Evolutionary conservation across 2,113 vertebrate species (phyloP).

Genomic region (Anhinga anhinga): DNA sequence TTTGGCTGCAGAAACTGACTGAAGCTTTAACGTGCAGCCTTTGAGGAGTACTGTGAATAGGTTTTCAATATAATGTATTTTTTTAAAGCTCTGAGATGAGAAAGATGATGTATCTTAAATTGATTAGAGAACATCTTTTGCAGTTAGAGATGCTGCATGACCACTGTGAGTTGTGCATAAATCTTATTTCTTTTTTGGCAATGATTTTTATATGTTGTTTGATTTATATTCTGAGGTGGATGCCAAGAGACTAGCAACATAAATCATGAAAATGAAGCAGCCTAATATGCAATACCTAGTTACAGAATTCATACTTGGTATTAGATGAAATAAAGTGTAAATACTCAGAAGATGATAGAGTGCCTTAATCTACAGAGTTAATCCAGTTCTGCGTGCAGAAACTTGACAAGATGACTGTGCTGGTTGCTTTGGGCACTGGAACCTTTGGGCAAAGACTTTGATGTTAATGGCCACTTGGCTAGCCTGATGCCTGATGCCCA

Average conservation of each 20-base stretch:
- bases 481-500: not conserved
- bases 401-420: not conserved
- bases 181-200: conserved; percentile 56
- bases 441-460: not conserved
- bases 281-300: conserved; percentile 37
- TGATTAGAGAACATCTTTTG: conserved; percentile 42
- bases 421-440: not conserved
- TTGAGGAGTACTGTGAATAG: not conserved
- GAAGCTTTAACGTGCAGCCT: not conserved
- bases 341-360: conserved; percentile 5
- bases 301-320: conserved; percentile 50
- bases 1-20: not conserved
- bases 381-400: not conserved
- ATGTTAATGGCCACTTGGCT: not conserved
- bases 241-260: conserved; percentile 42
- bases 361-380: not conserved
- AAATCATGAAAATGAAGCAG: conserved; percentile 54
- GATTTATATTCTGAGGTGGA: conserved; percentile 47
- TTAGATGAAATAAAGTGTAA: conserved; percentile 51
- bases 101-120: conserved; percentile 35
- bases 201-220: conserved; percentile 31
- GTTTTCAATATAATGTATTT: not conserved
- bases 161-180: conserved; percentile 33
- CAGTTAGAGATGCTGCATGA: conserved; percentile 38
- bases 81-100: conserved; percentile 31